Conservation (phyloP, 2,113 vertebrate species). For the Xenopus laevis region DNA sequence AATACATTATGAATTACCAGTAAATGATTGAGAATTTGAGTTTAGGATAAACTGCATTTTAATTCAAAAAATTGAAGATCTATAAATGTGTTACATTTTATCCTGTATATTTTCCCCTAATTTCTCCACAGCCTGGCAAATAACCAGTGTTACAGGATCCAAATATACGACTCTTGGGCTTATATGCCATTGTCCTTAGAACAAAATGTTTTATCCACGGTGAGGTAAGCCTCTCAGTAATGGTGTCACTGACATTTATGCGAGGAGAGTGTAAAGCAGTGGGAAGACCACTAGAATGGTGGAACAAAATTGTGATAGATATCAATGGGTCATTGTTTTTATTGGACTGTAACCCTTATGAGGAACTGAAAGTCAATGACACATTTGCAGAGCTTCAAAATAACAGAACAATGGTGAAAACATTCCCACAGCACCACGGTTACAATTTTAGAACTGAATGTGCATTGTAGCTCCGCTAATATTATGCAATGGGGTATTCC, state of each 20-base stretch:
- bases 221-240: no score
- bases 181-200: no score
- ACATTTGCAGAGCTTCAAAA: constrained; percentile 2
- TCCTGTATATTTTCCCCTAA: no score
- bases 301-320: constrained; percentile 20
- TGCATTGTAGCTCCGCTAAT: constrained; percentile 23
- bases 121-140: no score
- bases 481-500: constrained; percentile 31
- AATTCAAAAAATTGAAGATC: no score
- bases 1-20: no score
- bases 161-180: no score
- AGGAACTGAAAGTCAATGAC: constrained; percentile 25
- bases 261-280: constrained; percentile 14
- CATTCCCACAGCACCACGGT: constrained; percentile 38
- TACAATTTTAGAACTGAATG: constrained; percentile 23
- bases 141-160: no score
- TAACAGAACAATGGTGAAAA: constrained; percentile 25
- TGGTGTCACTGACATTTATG: constrained; percentile 12
- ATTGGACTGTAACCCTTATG: constrained; percentile 3
- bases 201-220: no score
- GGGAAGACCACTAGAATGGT: not conserved
- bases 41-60: no score
- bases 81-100: no score
- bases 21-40: no score
- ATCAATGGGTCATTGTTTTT: constrained; percentile 35